Percentiles rank a stretch among this genome's conserved stretches.
Evolutionary conservation across 2,797 vertebrate species (phyloP).

Genomic region (Scolopax rusticola): DNA sequence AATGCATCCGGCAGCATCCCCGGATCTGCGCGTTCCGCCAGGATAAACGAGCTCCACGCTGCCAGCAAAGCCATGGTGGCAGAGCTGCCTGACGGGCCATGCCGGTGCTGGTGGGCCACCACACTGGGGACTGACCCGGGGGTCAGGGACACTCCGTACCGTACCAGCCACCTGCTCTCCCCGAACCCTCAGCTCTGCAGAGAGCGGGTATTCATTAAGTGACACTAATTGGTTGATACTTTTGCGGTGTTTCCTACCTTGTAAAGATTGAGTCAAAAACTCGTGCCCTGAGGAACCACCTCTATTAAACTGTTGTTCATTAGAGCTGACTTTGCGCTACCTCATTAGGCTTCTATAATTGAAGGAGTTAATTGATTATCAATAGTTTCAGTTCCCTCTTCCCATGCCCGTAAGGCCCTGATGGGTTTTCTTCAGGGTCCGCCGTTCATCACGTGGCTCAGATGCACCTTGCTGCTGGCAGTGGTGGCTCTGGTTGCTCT

Average conservation of each 20-base stretch:
- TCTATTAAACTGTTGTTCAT: constrained; percentile 53
- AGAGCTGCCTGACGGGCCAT: background rate
- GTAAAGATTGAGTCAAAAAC: constrained; percentile 31
- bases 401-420: background rate
- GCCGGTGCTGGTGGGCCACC: fast-evolving
- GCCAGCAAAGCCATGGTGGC: fast-evolving
- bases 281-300: constrained; percentile 22
- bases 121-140: fast-evolving
- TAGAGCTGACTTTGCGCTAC: constrained; percentile 43
- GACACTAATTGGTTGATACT: constrained; percentile 37
- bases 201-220: background rate
- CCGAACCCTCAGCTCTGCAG: fast-evolving
- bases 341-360: constrained; percentile 68
- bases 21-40: fast-evolving
- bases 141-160: fast-evolving
- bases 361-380: constrained; percentile 73
- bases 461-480: background rate
- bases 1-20: background rate
- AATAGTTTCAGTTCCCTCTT: constrained; percentile 35
- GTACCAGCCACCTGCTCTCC: background rate
- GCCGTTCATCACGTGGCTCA: background rate
- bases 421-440: background rate
- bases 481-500: fast-evolving
- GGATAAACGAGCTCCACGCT: background rate
- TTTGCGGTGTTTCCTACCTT: constrained; percentile 9